Percentiles rank a stretch among this genome's conserved stretches.
phyloP scores from a whole-genome alignment of 2,113 vertebrate genomes.

The Anseranas semipalmata region DNA sequence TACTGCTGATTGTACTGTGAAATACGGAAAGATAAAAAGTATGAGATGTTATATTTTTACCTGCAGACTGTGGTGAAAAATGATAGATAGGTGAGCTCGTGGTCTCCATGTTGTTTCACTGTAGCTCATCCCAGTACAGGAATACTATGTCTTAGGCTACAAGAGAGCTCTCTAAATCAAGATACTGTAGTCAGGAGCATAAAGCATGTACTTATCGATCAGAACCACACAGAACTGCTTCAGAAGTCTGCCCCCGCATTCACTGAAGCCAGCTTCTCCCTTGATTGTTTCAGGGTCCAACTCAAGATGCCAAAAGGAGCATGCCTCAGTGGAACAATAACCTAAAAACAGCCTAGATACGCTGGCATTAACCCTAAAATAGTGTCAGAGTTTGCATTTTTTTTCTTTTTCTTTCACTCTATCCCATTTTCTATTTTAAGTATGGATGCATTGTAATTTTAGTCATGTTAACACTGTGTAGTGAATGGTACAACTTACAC shows the following conservation, averaged over 20 bases:
- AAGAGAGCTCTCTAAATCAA: slow-evolving; percentile 61
- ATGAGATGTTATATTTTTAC: slow-evolving; percentile 33
- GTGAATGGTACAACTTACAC: neutral
- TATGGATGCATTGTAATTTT: neutral
- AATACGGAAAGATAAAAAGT: slow-evolving; percentile 38
- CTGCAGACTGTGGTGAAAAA: slow-evolving; percentile 8
- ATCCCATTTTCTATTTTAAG: neutral
- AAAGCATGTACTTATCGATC: slow-evolving; percentile 55
- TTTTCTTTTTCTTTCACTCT: neutral
- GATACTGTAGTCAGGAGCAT: slow-evolving; percentile 20
- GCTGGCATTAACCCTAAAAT: neutral
- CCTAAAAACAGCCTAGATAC: neutral
- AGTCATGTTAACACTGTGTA: neutral
- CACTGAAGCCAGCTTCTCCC: neutral
- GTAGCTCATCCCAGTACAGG: slow-evolving; percentile 34
- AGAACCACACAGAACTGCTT: neutral
- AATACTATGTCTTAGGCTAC: slow-evolving; percentile 27
- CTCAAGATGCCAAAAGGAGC: neutral
- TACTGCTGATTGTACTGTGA: slow-evolving; percentile 9
- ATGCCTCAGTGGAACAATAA: neutral
- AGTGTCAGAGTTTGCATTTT: neutral
- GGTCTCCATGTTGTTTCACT: slow-evolving; percentile 17
- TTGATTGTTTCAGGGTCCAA: neutral
- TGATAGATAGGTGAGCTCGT: slow-evolving; percentile 23
- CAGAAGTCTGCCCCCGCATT: neutral